A percentile compares a stretch with the other conserved stretches of the same genome.
Conservation (phyloP, 2,113 vertebrate genomes). For the Gymnarchus niloticus region DNA sequence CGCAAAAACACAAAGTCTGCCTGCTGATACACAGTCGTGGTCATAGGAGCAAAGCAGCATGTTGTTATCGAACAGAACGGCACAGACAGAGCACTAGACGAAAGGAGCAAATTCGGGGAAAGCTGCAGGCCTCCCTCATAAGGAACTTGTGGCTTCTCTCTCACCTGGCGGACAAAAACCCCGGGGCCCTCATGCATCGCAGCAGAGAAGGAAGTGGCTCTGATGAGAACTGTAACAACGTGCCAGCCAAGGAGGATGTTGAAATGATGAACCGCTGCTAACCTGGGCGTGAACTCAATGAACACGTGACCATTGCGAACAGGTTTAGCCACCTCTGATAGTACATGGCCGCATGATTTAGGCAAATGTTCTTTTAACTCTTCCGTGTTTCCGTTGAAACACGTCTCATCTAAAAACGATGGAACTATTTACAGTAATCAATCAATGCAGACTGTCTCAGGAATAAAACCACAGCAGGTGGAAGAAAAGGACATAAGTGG, state of each 20-base stretch:
- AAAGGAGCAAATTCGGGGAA: neutral
- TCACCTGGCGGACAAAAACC: slow-evolving; percentile 36
- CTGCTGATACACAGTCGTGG: too few relatives aligned
- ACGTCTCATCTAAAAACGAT: neutral
- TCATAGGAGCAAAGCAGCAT: too few relatives aligned
- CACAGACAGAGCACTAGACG: neutral
- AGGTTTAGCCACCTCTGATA: neutral
- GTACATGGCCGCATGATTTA: too few relatives aligned
- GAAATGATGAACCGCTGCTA: neutral
- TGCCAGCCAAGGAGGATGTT: neutral
- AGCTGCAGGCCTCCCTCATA: neutral
- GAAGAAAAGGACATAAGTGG: neutral
- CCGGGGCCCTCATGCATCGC: neutral
- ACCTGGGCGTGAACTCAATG: neutral
- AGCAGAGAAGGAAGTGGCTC: slow-evolving; percentile 35
- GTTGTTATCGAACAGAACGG: too few relatives aligned
- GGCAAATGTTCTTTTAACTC: too few relatives aligned
- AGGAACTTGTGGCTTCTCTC: neutral
- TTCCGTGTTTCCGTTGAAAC: neutral
- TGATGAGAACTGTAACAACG: neutral
- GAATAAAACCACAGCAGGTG: neutral
- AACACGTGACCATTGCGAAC: neutral
- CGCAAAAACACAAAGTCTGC: too few relatives aligned
- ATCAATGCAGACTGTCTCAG: neutral
- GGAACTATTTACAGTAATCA: neutral